phyloP scores from a whole-genome alignment of 2,888 invertebrate species.

The Sminthurinus aureus region DNA sequence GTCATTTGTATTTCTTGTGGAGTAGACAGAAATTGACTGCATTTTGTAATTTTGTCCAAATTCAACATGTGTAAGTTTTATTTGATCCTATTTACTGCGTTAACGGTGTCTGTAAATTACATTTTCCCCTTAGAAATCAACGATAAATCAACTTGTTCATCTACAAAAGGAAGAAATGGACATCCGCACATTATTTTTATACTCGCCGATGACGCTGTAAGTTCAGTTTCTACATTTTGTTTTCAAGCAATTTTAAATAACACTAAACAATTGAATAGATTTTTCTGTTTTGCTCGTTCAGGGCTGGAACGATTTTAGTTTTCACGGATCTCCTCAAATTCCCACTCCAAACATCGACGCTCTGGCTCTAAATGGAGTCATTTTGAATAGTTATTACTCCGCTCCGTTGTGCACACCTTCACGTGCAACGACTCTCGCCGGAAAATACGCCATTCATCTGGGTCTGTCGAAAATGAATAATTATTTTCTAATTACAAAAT shows the following conservation, averaged over 20 bases:
- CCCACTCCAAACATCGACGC: constrained; percentile 90
- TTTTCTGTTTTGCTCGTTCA: constrained; percentile 63
- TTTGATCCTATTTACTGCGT: no score
- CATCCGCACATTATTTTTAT: constrained; percentile 65
- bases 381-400: constrained; percentile 85
- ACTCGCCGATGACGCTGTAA: constrained; percentile 66
- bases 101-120: no score
- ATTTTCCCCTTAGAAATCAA: no score
- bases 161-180: not conserved
- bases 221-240: constrained; percentile 36
- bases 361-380: constrained; percentile 82
- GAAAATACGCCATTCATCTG: constrained; percentile 84
- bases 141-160: no score
- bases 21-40: no score
- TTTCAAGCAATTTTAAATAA: not conserved
- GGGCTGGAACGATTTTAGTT: constrained; percentile 94
- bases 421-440: constrained; percentile 69
- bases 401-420: constrained; percentile 76
- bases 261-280: not conserved
- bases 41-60: no score
- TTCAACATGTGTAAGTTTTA: no score
- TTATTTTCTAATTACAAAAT: not conserved
- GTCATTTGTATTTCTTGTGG: no score
- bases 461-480: constrained; percentile 65
- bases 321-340: constrained; percentile 87